A percentile compares a stretch with the other conserved stretches of the same genome.
Conservation (phyloP, 2,888 invertebrate genomes). For the Aspidapion aeneum region DNA sequence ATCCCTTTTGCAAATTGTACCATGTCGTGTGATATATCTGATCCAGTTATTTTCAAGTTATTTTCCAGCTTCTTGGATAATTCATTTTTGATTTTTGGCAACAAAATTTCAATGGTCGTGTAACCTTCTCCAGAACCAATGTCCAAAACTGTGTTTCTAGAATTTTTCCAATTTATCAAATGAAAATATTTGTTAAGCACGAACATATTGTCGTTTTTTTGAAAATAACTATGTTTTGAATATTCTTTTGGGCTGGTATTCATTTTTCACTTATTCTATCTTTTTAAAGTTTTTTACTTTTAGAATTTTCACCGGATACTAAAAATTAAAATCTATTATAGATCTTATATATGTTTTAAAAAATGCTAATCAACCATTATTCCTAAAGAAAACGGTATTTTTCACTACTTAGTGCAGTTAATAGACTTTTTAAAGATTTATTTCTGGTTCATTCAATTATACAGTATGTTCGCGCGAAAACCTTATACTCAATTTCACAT, state of each 20-base stretch:
- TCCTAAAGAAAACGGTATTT: no score
- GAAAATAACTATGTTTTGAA: constrained; percentile 62
- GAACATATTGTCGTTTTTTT: constrained; percentile 61
- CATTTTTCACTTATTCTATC: no score
- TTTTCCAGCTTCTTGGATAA: constrained; percentile 41
- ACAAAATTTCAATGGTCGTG: constrained; percentile 61
- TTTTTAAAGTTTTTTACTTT: no score
- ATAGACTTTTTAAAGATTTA: no score
- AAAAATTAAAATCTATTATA: no score
- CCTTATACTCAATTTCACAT: no score
- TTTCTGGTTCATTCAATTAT: no score
- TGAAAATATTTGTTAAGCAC: constrained; percentile 61
- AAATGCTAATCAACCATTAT: no score
- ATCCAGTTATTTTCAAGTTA: constrained; percentile 55
- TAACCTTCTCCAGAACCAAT: constrained; percentile 74
- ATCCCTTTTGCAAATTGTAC: constrained; percentile 55
- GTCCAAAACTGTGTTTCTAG: constrained; percentile 54
- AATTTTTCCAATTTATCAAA: constrained; percentile 53
- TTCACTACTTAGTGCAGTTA: no score
- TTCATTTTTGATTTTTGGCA: constrained; percentile 50
- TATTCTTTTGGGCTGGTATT: constrained; percentile 60
- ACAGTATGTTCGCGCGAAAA: no score
- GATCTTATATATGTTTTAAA: no score
- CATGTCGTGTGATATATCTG: constrained; percentile 71
- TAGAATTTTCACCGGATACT: no score